These are phyloP conservation scores for Himalopsyche tibetana DNA, from an alignment of 2,888 invertebrate species.

Conservation along the genomic window DNA sequence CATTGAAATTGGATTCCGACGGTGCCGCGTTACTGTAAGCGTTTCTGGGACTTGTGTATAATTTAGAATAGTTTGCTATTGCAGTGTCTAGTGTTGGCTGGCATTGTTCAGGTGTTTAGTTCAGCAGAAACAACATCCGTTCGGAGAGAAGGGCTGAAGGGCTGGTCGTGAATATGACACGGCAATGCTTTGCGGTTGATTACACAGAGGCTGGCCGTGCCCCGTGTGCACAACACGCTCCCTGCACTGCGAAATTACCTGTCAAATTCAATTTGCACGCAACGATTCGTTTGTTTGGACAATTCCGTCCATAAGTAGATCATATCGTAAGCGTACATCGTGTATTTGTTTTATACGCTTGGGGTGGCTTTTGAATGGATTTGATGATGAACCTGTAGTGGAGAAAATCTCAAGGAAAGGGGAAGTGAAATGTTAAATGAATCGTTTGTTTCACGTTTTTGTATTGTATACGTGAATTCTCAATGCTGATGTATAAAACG, in stretches of 20 bases:
- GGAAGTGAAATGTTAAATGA: too few relatives aligned
- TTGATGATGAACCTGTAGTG: too few relatives aligned
- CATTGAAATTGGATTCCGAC: background rate
- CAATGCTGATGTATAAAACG: too few relatives aligned
- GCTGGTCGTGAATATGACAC: background rate
- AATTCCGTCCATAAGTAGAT: too few relatives aligned
- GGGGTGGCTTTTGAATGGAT: too few relatives aligned
- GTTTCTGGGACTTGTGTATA: background rate
- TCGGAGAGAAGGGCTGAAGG: background rate
- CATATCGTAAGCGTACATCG: too few relatives aligned
- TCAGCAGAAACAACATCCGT: background rate
- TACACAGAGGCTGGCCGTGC: background rate
- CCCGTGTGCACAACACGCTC: too few relatives aligned
- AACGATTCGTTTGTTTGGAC: background rate
- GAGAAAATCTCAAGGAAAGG: too few relatives aligned
- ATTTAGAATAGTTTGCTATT: background rate
- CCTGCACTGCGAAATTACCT: background rate
- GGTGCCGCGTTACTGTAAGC: background rate
- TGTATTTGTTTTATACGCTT: too few relatives aligned
- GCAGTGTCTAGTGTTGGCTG: background rate
- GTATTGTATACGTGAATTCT: too few relatives aligned
- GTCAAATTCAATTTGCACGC: background rate
- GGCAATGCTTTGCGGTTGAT: background rate
- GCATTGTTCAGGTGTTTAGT: slow-evolving; percentile 13
- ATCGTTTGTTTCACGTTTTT: too few relatives aligned